Evolutionary conservation across 2,113 vertebrate genomes (phyloP), one percentile per base, ranked within the genome.

Genomic region (Ammodytes marinus): DNA sequence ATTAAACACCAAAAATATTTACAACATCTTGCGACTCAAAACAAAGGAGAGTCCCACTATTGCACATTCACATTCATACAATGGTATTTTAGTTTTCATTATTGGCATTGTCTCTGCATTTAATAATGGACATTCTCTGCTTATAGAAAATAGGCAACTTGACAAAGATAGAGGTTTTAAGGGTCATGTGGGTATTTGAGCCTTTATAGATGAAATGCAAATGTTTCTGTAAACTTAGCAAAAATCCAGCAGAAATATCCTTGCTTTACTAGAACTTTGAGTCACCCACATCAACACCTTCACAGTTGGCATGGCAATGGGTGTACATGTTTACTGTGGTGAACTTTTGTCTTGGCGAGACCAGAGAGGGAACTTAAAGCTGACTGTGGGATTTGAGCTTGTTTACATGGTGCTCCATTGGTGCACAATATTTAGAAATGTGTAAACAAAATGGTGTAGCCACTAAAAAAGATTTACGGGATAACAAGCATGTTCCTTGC

Each of bases 281-380:
- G 46, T 70, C 83, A 66, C 42, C 50, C 40, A 50, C 74, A 77
- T 70, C 2, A 39, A 72, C 71, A 71, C 63, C 65, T 70, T 73
- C 59, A 63, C 75, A 37, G 82, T 85, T 83, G 68, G 63, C 79
- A 85, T 78, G 75, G 74, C 35, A 69, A 77, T 74, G 66, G 9
- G 17, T 63, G 64, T 74, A 58, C 3, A 57, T 77, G 70, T 85
- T 87, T 79, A 66, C 67, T 63, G 47, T 14, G 46, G 42, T 61
- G 37, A 43, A 68, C 3, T 63, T 68, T 80, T 76, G 61, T 72
- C 73, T 79, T 82, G 66, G 71, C 52, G 60, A 79, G 59, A 61
- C 15, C 13, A 52, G 58, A 81, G 17, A 52, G 40, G 14, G 7
- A 83, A 60, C 35, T 58, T 71, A 8, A 12, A 64, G 42, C 12